phyloP scores from a whole-genome alignment of 2,113 vertebrate genomes.

The Cololabis saira region DNA sequence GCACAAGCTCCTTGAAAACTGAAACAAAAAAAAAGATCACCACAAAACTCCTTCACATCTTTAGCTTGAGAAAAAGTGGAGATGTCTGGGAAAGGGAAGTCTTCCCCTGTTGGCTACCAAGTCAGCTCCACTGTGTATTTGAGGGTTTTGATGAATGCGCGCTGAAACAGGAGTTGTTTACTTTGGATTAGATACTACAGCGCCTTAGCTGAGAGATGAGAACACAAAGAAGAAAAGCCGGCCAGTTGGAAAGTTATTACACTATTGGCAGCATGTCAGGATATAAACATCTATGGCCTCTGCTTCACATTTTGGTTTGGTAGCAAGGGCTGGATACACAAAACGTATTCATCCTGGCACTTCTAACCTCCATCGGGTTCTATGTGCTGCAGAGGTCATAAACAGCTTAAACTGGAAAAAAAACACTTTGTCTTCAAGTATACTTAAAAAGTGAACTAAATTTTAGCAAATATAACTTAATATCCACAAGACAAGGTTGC shows the following conservation, averaged over 20 bases:
- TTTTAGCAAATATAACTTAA: too few species aligned
- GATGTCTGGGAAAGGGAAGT: slow-evolving; percentile 21
- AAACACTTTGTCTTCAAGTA: too few species aligned
- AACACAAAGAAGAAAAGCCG: slow-evolving; percentile 20
- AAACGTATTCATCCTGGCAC: neutral
- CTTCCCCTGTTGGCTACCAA: slow-evolving; percentile 5
- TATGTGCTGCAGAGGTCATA: too few species aligned
- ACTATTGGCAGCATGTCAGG: neutral
- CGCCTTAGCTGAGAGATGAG: slow-evolving; percentile 1
- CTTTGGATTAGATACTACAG: slow-evolving; percentile 18
- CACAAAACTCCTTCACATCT: neutral
- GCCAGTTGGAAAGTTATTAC: slow-evolving; percentile 2
- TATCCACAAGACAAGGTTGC: too few species aligned
- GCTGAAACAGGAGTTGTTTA: slow-evolving; percentile 15
- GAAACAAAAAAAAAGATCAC: slow-evolving; percentile 4
- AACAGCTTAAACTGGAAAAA: too few species aligned
- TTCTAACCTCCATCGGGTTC: too few species aligned
- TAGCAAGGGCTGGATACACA: neutral
- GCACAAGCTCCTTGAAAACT: slow-evolving; percentile 29
- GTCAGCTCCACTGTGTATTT: slow-evolving; percentile 8
- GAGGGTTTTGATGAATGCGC: slow-evolving; percentile 26
- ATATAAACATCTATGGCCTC: neutral
- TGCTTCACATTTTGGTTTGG: neutral
- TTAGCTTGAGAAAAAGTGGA: slow-evolving; percentile 14
- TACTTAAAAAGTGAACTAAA: too few species aligned